Evolutionary conservation across 2,797 vertebrate species (phyloP).

Genomic region (Phoebastria nigripes): DNA sequence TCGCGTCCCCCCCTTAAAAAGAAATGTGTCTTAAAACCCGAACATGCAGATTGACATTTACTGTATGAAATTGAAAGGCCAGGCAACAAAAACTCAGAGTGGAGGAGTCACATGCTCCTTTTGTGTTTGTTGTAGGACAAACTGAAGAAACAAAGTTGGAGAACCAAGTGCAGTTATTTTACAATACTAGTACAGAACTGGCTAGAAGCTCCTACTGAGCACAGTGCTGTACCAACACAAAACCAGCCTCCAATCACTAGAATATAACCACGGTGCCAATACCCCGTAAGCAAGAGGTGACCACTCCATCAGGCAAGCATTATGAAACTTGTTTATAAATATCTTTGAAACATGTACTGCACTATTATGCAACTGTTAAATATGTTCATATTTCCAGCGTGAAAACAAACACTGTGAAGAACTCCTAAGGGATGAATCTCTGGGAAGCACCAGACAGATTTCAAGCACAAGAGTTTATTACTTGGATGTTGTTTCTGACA

Average conservation of each 20-base stretch:
- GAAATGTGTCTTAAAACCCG: background rate
- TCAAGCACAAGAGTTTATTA: background rate
- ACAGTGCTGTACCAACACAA: background rate
- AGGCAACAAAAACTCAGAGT: background rate
- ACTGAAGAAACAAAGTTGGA: background rate
- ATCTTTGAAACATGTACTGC: background rate
- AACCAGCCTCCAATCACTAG: background rate
- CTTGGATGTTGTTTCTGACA: background rate
- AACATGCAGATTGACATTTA: background rate
- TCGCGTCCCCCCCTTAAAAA: rapidly evolving
- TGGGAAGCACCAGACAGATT: background rate
- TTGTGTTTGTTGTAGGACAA: background rate
- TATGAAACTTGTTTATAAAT: background rate
- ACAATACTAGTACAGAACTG: background rate
- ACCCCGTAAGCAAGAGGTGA: background rate
- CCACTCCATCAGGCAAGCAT: background rate
- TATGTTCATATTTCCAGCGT: background rate
- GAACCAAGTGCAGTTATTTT: background rate
- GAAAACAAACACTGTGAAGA: background rate
- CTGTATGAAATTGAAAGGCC: background rate
- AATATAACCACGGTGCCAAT: rapidly evolving
- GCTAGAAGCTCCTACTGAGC: background rate
- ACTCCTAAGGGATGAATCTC: background rate
- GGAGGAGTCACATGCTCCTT: background rate
- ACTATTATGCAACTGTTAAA: background rate